These are phyloP conservation scores for Picathartes gymnocephalus DNA, from an alignment of 2,113 vertebrate genomes.

Conservation along the genomic window DNA sequence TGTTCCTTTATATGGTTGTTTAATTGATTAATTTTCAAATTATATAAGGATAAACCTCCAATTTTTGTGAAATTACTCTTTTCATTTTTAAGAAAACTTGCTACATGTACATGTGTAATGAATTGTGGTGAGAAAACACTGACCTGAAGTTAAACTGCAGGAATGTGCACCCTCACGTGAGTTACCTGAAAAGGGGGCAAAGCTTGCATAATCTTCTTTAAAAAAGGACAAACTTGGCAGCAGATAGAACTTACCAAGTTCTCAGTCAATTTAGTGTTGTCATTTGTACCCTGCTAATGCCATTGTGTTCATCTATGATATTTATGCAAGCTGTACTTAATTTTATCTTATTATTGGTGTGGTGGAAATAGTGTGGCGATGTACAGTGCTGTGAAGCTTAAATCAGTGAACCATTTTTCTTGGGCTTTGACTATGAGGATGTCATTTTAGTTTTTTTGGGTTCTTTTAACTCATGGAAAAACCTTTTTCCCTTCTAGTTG, in stretches of 20 bases:
- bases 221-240: not conserved
- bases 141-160: not conserved
- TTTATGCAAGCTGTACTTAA: not conserved
- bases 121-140: not conserved
- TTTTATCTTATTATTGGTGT: not conserved
- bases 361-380: not conserved
- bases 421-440: not conserved
- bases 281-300: not conserved
- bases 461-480: slow-evolving; percentile 22
- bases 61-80: not conserved
- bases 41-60: not conserved
- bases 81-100: not conserved
- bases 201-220: not conserved
- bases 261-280: not conserved
- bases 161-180: not conserved
- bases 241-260: not conserved
- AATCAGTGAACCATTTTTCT: not conserved
- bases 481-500: slow-evolving; percentile 78
- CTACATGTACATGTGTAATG: not conserved
- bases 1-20: not conserved
- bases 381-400: not conserved
- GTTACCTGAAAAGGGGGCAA: not conserved
- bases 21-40: not conserved
- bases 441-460: not conserved
- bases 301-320: not conserved